phyloP scores from a whole-genome alignment of 2,113 vertebrate species.

The Fukomys damarensis region DNA sequence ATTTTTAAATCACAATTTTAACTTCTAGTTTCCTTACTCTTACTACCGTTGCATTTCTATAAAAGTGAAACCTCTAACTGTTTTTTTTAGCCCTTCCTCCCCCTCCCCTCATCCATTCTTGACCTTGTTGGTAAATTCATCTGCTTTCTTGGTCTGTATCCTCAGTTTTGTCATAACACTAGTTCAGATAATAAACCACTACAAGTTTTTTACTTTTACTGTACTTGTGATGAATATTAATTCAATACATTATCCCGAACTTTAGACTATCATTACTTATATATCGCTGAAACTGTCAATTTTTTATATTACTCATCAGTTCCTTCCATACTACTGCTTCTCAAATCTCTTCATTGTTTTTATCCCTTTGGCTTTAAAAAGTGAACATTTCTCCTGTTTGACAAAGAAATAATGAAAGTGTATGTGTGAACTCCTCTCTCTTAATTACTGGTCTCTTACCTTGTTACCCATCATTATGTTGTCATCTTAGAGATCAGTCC shows the following conservation, averaged over 20 bases:
- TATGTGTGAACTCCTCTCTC: background rate
- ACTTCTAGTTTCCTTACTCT: background rate
- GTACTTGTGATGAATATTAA: background rate
- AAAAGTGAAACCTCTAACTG: background rate
- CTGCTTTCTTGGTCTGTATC: background rate
- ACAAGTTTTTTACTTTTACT: background rate
- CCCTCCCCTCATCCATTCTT: background rate
- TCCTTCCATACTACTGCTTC: background rate
- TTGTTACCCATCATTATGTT: background rate
- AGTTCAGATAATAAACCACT: background rate
- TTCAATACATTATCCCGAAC: background rate
- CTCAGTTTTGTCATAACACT: background rate
- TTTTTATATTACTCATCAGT: background rate
- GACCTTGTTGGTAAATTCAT: constrained; percentile 27
- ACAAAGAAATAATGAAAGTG: constrained; percentile 28
- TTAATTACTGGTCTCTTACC: background rate
- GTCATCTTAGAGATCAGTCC: background rate
- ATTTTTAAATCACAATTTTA: constrained; percentile 5
- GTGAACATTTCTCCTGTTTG: background rate
- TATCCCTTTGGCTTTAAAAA: background rate
- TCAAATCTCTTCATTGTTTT: background rate
- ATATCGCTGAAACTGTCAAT: background rate
- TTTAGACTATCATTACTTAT: background rate
- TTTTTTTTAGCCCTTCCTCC: background rate
- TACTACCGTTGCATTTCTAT: background rate